A percentile compares a stretch with the other conserved stretches of the same genome.
Evolutionary conservation across 2,113 vertebrate species (phyloP).

Genomic region (Arizona elegans): DNA sequence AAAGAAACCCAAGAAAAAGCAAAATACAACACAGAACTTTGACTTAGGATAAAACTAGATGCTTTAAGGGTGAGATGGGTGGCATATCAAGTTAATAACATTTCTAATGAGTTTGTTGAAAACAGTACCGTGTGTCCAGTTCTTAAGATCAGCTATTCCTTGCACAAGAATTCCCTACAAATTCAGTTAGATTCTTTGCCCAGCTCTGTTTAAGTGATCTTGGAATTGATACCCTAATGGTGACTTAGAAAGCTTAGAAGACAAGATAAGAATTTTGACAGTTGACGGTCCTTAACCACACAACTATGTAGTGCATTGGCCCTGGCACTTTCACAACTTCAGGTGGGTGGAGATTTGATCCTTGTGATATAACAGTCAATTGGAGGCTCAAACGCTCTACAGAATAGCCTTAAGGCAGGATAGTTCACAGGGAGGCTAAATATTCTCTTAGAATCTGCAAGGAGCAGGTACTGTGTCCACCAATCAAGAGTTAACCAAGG

Average conservation of each 20-base stretch:
- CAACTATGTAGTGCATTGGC: not conserved
- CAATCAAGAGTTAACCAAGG: not conserved
- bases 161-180: not conserved
- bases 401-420: not conserved
- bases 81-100: not conserved
- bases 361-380: not conserved
- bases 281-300: not conserved
- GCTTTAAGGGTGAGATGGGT: not conserved
- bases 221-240: not conserved
- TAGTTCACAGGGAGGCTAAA: not conserved
- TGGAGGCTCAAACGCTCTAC: not conserved
- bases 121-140: not conserved
- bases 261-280: not conserved
- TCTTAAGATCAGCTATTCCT: not conserved
- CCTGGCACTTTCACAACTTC: not conserved
- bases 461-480: not conserved
- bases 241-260: not conserved
- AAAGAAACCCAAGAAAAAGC: not conserved
- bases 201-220: not conserved
- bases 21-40: not conserved
- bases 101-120: not conserved
- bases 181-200: not conserved
- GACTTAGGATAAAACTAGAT: not conserved
- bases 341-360: not conserved
- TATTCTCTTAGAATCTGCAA: not conserved